Percentiles rank a stretch among this genome's conserved stretches.
Conservation (phyloP, 2,888 invertebrate genomes). For the Eustalomyia histrio region DNA sequence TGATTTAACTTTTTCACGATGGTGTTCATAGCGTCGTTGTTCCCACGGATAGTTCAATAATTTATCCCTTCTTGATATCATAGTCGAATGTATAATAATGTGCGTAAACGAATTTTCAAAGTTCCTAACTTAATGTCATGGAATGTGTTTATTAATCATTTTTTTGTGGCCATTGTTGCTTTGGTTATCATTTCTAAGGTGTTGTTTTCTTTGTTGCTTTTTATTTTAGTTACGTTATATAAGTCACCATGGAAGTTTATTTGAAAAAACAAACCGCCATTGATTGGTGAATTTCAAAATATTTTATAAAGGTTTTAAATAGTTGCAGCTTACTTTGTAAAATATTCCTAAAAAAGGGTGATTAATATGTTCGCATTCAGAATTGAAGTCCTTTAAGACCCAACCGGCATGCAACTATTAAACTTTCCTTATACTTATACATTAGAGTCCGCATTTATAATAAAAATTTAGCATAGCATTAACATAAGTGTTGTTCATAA, state of each 20-base stretch:
- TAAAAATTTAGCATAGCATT: too few species aligned
- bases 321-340: too few species aligned
- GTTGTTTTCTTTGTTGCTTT: conserved; percentile 15
- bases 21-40: conserved; percentile 84
- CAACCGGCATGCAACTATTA: too few species aligned
- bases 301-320: not conserved
- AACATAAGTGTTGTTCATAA: too few species aligned
- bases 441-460: too few species aligned
- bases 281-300: not conserved
- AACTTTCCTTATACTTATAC: too few species aligned
- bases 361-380: too few species aligned
- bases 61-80: conserved; percentile 87
- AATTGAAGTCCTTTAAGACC: too few species aligned
- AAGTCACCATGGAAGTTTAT: conserved; percentile 48
- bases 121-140: not conserved
- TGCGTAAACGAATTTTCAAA: conserved; percentile 14
- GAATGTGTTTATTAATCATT: conserved; percentile 9
- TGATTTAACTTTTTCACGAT: conserved; percentile 84
- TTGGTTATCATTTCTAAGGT: conserved; percentile 59
- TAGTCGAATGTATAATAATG: conserved; percentile 68
- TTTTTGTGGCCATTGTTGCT: conserved; percentile 52
- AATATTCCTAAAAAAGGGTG: too few species aligned
- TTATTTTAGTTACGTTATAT: conserved; percentile 16
- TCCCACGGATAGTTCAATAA: conserved; percentile 86
- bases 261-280: conserved; percentile 23